These are phyloP conservation scores for Heterotis niloticus DNA, from an alignment of 2,113 vertebrate species.

Conservation along the genomic window DNA sequence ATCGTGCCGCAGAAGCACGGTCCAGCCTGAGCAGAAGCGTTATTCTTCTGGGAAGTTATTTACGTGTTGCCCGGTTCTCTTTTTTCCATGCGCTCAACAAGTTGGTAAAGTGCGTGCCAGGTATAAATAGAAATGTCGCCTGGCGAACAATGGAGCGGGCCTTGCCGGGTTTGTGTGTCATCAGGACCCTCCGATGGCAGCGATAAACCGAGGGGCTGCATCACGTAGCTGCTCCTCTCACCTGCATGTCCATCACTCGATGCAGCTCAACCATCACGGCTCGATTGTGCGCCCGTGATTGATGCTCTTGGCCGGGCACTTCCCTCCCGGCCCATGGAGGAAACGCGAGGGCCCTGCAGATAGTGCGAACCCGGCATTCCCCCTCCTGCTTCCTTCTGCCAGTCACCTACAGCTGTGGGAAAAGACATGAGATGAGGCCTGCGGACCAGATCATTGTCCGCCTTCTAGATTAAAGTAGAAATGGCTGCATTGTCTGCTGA, in stretches of 20 bases:
- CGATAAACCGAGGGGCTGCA: conserved; percentile 48
- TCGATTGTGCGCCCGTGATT: conserved; percentile 71
- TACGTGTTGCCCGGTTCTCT: background rate
- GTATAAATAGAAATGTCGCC: conserved; percentile 53
- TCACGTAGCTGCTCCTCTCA: conserved; percentile 61
- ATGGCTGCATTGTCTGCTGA: conserved; percentile 99
- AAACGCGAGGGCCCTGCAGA: conserved; percentile 85
- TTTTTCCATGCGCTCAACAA: conserved; percentile 1
- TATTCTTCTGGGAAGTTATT: background rate
- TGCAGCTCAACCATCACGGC: conserved; percentile 55
- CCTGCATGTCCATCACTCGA: conserved; percentile 66
- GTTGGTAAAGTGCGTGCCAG: conserved; percentile 25
- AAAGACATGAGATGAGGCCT: conserved; percentile 96
- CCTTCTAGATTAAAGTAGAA: conserved; percentile 99
- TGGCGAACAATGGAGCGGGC: conserved; percentile 44
- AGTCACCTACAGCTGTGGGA: conserved; percentile 99
- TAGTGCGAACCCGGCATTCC: conserved; percentile 56
- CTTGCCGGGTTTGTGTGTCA: conserved; percentile 43
- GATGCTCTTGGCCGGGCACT: conserved; percentile 80
- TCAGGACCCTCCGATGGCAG: conserved; percentile 52
- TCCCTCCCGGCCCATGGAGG: conserved; percentile 73
- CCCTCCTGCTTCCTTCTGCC: conserved; percentile 63
- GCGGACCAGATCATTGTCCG: conserved; percentile 99
- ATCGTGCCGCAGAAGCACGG: background rate
- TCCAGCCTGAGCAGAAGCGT: background rate